Base-by-base conservation (phyloP, 2,888 invertebrate genomes). In the Drosophila conformis region DNA sequence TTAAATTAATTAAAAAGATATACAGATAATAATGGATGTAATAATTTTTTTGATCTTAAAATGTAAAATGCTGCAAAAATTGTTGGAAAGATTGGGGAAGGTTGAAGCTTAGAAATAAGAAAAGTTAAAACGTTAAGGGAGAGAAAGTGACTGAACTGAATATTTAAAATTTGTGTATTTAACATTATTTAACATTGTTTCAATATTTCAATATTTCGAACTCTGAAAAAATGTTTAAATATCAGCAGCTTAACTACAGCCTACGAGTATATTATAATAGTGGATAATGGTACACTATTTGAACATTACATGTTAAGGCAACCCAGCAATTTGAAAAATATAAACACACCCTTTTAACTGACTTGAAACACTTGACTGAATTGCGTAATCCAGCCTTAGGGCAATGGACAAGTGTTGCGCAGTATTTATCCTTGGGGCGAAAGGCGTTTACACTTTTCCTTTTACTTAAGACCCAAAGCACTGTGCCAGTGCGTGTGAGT, bases 401-500 rank as follows among this genome's bases (percentile, higher is more conserved):
- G 25, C 13, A 38, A 27, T 21, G 31, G 15, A 46, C 21, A 53
- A 58, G 15, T 62, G 42, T 15, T 35, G 36, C 51, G n/a, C 13
- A 42, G 36, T 13, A 27, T 53, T 31, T 51, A 46, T 66, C 51
- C 60, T 57, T 48, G 40, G 25, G 36, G 31, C 18, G 38, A 46
- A 15, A 46, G 42, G 25, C 54, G 40, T 52, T 69, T 27, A 27
- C 60, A 75, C 68, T 79, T 75, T 75, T 78, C 61, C 61, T 74
- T 70, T 76, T 68, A 51, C n/a, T 38, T 13, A 33, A n/a, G 25
- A 15, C 15, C 4, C 25, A 7, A 52, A 52, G 51, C 76, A 78
- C 71, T 79, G 80, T 80, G 80, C 69, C 62, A 64, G 53, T 72
- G 65, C 61, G 25, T n/a, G 18, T 18, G 29, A 6, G 27, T 36